Base-by-base conservation (phyloP, 1,140 invertebrate species). In the Rhopalosiphum padi region DNA sequence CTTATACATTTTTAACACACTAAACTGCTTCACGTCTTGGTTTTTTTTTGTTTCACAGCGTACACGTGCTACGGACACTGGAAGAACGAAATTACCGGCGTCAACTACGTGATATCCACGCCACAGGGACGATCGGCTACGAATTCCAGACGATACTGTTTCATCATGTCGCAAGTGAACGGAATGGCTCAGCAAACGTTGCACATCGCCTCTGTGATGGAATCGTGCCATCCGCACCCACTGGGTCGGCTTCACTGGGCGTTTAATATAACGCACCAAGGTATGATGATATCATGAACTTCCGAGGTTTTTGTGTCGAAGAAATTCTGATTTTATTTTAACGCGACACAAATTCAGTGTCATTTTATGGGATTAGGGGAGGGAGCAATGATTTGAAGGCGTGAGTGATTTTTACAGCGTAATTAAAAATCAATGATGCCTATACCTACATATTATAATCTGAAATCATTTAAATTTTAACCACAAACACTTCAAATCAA, bases 61-160 rank as follows among this genome's bases (percentile, higher is more conserved):
- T 97, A 97, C 95, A 96, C 96, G 15, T 97, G 97, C 94, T 96
- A 97, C 94, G 97, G 97, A 53, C 96, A 96, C 91, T 97, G 97
- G 97, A 90, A 94, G 25, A 94, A 94, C 82, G 95, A 96, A 94
- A 96, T 96, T 94, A 96, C 97, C 94, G 96, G 96, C 90, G 96
- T 96, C 35, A 96, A 96, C 87, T 97, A 96, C 94, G 95, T 97
- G 77, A 97, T 97, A 68, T 96, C 97, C 23, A 96, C 96, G 2
- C 95, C 96, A 55, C 95, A 94, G 51, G 94, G 95, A 1, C 95
- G 95, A 41, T 95, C 95, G 0, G 95, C 94, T 23, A 95, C 94
- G 6, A 95, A 95, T 0, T 92, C 89, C 8, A 94, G 95, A 35
- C 94, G 95, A 46, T 95, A 95, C 89, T 96, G 95, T 93, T 96